phyloP scores from a whole-genome alignment of 2,888 invertebrate species.

The Tethea ocularis region DNA sequence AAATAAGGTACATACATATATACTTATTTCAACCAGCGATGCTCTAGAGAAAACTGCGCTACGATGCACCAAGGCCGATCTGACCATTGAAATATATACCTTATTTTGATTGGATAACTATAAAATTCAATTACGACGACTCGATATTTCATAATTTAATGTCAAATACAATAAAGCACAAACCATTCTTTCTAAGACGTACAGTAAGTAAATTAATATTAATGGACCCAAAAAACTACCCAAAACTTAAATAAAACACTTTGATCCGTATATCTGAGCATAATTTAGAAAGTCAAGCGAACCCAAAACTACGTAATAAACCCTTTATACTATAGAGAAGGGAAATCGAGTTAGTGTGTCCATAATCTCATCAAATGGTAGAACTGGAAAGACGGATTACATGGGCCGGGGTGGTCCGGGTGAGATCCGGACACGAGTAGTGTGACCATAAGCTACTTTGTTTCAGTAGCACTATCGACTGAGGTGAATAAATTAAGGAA shows the following conservation, averaged over 20 bases:
- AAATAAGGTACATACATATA: too few species aligned
- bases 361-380: slow-evolving; percentile 41
- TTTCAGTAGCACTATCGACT: background rate
- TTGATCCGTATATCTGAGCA: background rate
- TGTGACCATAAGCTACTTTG: background rate
- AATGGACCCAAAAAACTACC: too few species aligned
- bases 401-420: slow-evolving; percentile 17
- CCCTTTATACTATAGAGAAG: slow-evolving; percentile 4
- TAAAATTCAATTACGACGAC: too few species aligned
- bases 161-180: too few species aligned
- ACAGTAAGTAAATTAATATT: too few species aligned
- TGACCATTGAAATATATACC: too few species aligned
- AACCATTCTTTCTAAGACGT: too few species aligned
- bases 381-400: slow-evolving; percentile 35
- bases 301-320: slow-evolving; percentile 4
- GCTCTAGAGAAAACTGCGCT: too few species aligned
- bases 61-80: too few species aligned
- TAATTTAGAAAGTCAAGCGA: slow-evolving; percentile 6
- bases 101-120: too few species aligned
- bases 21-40: too few species aligned
- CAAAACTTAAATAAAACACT: background rate
- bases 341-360: slow-evolving; percentile 37
- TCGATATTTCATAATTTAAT: too few species aligned
- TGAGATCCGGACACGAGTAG: slow-evolving; percentile 7
- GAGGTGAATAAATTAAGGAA: background rate